These are phyloP conservation scores for Malacoctenus gilli DNA, from an alignment of 2,797 vertebrate genomes.

Conservation along the genomic window DNA sequence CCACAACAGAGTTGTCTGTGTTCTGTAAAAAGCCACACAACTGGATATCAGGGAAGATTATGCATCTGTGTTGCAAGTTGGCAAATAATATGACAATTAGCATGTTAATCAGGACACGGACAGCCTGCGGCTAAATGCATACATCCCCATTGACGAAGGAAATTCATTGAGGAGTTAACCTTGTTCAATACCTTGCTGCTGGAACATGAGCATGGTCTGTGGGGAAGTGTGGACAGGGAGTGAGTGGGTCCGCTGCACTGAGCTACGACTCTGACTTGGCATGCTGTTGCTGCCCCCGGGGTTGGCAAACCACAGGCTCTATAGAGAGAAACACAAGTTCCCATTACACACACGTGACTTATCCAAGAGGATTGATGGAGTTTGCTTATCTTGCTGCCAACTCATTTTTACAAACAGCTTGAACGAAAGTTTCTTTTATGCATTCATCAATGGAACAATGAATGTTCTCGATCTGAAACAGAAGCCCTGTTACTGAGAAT, in stretches of 20 bases:
- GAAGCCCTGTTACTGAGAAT: too few relatives aligned
- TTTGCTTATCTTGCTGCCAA: constrained; percentile 26
- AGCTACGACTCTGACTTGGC: constrained; percentile 94
- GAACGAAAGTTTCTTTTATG: too few relatives aligned
- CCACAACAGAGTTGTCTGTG: too few relatives aligned
- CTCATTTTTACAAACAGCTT: constrained; percentile 9
- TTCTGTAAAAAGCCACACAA: neutral
- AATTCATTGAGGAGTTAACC: constrained; percentile 2
- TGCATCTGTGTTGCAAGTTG: neutral
- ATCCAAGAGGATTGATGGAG: constrained; percentile 1
- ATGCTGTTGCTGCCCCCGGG: constrained; percentile 96
- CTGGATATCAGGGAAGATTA: neutral
- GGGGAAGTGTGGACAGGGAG: constrained; percentile 95
- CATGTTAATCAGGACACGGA: constrained; percentile 11
- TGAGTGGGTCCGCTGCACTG: constrained; percentile 94
- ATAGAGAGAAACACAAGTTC: constrained; percentile 41
- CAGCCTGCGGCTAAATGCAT: neutral
- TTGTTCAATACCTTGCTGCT: constrained; percentile 86
- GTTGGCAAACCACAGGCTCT: constrained; percentile 95
- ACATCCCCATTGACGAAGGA: neutral
- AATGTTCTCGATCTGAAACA: too few relatives aligned
- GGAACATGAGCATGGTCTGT: constrained; percentile 95
- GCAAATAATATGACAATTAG: neutral
- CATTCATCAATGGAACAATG: too few relatives aligned
- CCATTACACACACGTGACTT: constrained; percentile 36